phyloP scores from a whole-genome alignment of 2,888 invertebrate species.

The Amblyteles armatorius region DNA sequence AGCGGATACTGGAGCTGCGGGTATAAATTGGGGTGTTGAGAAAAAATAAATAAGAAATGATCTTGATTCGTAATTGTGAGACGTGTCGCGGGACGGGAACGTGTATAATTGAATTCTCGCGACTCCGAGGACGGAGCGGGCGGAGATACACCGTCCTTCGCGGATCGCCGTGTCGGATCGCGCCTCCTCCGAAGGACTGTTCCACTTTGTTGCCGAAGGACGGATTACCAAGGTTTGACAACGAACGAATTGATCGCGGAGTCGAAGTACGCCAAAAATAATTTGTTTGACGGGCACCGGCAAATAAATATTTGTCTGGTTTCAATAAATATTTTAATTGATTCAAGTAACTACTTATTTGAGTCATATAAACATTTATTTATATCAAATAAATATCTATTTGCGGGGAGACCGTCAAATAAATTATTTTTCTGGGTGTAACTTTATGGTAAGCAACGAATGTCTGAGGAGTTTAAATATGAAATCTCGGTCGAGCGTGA shows the following conservation, averaged over 20 bases:
- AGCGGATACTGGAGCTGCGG: background rate
- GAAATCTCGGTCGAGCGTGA: background rate
- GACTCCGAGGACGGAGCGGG: background rate
- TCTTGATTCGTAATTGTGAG: background rate
- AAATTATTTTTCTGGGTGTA: too few species aligned
- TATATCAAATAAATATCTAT: too few species aligned
- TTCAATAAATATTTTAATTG: too few species aligned
- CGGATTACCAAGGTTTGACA: slow-evolving; percentile 24
- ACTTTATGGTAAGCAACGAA: background rate
- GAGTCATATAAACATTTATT: too few species aligned
- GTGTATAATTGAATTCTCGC: slow-evolving; percentile 18
- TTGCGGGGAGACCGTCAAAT: too few species aligned
- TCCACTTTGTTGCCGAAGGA: slow-evolving; percentile 37
- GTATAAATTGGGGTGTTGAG: slow-evolving; percentile 3
- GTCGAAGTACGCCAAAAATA: too few species aligned
- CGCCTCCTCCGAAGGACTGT: slow-evolving; percentile 27
- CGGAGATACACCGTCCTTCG: background rate
- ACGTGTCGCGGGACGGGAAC: background rate
- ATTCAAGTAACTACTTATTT: too few species aligned
- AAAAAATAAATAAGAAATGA: background rate
- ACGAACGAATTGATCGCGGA: background rate
- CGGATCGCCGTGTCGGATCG: background rate
- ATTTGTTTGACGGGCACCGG: too few species aligned
- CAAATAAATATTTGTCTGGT: too few species aligned
- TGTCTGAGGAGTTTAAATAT: background rate